Percentiles rank a stretch among this genome's conserved stretches.
Conservation (phyloP, 2,113 vertebrate genomes). For the Gobio gobio region DNA sequence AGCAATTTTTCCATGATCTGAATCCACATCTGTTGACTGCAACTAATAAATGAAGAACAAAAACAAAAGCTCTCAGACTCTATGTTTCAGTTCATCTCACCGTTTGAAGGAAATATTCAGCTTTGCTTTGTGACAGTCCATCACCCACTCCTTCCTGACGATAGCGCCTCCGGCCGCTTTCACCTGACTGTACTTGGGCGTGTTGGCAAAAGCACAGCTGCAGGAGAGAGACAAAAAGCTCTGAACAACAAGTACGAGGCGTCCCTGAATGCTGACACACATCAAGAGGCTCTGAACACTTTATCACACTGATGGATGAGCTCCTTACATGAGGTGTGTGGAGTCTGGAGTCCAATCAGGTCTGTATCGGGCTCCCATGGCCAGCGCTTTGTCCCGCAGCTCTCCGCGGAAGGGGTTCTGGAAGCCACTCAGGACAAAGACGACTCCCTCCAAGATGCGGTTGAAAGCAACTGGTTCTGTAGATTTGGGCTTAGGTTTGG, state of each 20-base stretch:
- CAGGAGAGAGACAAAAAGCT: constrained; percentile 43
- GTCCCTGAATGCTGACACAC: not conserved
- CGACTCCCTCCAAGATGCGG: constrained; percentile 81
- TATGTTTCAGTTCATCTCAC: constrained; percentile 65
- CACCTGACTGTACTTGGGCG: constrained; percentile 91
- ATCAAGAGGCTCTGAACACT: not conserved
- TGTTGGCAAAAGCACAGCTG: constrained; percentile 93
- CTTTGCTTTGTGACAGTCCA: constrained; percentile 85
- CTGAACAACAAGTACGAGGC: constrained; percentile 39
- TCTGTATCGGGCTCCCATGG: constrained; percentile 87
- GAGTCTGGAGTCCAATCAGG: constrained; percentile 86
- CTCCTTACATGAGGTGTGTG: constrained; percentile 88
- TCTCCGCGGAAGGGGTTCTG: constrained; percentile 90
- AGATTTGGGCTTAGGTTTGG: constrained; percentile 53
- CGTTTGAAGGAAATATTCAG: constrained; percentile 80
- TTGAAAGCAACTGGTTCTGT: constrained; percentile 68
- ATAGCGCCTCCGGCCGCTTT: constrained; percentile 85
- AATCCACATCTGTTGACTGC: not conserved
- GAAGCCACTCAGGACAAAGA: constrained; percentile 91
- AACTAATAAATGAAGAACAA: not conserved
- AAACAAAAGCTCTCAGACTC: not conserved
- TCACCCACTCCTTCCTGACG: constrained; percentile 87
- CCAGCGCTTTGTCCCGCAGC: constrained; percentile 87
- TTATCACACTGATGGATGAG: not conserved
- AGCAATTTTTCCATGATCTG: not conserved